Percentiles rank a stretch among this genome's conserved stretches.
Conservation (phyloP, 2,888 invertebrate species). For the Synanthedon formicaeformis region DNA sequence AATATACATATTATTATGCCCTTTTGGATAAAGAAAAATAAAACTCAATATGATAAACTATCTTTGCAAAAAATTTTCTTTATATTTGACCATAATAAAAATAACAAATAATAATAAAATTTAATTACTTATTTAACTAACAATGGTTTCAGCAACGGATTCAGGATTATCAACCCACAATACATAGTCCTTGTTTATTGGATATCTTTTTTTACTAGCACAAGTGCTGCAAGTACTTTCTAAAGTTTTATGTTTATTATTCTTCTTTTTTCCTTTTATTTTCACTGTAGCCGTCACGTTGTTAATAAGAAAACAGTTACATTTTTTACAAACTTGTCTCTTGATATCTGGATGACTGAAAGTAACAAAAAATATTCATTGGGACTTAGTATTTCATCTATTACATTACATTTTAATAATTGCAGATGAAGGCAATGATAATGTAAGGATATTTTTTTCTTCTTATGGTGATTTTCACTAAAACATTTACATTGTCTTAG, state of each 20-base stretch:
- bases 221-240: constrained; percentile 61
- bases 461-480: no score
- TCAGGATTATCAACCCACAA: constrained; percentile 67
- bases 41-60: not conserved
- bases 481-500: no score
- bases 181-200: constrained; percentile 41
- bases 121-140: not conserved
- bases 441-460: no score
- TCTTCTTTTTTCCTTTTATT: constrained; percentile 51
- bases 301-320: constrained; percentile 62
- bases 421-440: not conserved
- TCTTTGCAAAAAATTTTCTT: not conserved
- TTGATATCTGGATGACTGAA: constrained; percentile 71
- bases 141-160: constrained; percentile 54
- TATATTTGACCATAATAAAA: not conserved
- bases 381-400: constrained; percentile 1
- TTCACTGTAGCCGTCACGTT: constrained; percentile 64
- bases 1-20: no score
- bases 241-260: constrained; percentile 42
- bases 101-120: not conserved
- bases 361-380: not conserved
- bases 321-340: constrained; percentile 71
- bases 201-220: constrained; percentile 25
- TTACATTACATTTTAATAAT: not conserved
- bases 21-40: no score